Conservation (phyloP, 2,888 invertebrate species). For the Leucophora obtusa region DNA sequence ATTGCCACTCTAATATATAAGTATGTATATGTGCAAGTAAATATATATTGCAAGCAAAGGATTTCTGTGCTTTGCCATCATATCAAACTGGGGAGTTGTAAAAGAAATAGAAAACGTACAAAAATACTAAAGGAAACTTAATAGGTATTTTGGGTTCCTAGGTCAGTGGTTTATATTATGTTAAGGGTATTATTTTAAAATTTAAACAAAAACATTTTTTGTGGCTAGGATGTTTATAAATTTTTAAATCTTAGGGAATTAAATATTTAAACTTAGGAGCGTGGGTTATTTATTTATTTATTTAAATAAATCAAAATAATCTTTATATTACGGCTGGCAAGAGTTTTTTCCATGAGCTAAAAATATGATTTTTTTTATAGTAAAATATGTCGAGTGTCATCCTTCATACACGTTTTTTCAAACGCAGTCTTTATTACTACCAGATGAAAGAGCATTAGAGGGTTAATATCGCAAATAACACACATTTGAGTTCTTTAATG, state of each 20-base stretch:
- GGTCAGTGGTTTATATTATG: conserved; percentile 15
- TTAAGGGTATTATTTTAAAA: not conserved
- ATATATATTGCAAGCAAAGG: conserved; percentile 19
- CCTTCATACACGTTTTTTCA: no score
- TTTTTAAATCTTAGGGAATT: not conserved
- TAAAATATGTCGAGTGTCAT: no score
- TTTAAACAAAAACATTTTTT: not conserved
- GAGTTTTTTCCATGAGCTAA: no score
- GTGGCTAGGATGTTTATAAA: not conserved
- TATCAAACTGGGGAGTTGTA: conserved; percentile 36
- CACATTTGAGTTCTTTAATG: no score
- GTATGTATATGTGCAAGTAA: not conserved
- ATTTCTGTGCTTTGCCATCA: conserved; percentile 17
- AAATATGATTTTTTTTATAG: no score
- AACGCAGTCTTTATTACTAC: no score
- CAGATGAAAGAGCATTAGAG: no score
- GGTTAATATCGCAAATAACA: no score
- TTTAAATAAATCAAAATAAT: no score
- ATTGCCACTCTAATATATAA: no score
- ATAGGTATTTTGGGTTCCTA: conserved; percentile 21
- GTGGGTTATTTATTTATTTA: no score
- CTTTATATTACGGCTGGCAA: no score
- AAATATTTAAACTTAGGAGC: not conserved
- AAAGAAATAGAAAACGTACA: conserved; percentile 46
- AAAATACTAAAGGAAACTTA: conserved; percentile 18